Evolutionary conservation across 2,797 vertebrate species (phyloP), one percentile per base, ranked within the genome.

Genomic region (Chromobotia macracanthus): DNA sequence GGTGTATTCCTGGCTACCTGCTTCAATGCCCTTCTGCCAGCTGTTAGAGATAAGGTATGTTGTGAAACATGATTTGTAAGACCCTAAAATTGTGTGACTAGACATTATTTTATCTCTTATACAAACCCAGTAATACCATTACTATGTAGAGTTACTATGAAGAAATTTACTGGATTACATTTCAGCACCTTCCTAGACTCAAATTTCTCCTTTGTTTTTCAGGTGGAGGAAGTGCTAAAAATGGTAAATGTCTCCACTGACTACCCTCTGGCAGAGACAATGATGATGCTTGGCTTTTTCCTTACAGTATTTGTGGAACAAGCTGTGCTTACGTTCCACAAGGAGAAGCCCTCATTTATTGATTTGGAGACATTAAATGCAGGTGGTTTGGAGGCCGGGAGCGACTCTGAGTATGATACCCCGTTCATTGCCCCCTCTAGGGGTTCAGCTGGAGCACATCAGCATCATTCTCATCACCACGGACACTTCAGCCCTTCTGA

Each of bases 1-100:
- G 97, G 97, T 0, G 95, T 98, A 23, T 98, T 99, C 87, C 91
- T 99, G 82, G 97, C 96, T 13, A 98, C 96, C 0, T 97, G 96
- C 87, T 99, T 99, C 89, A 98, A 97, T 0, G 92, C 95, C 0
- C 86, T 96, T 41, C 89, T 96, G 67, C 95, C 95, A 0, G 89
- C 93, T 0, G 94, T 95, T 9, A 85, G 95, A 38, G 92, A 88
- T 0, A 95, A 95, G 95, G 95, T 96, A 89, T 21, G 69, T 64
- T 31, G 9, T 46, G n/a, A 0, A 35, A 3, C 51, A 18, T 25
- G 12, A 3, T 66, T n/a, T 11, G 53, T 67, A n/a, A n/a, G 50
- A 53, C 6, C 48, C 16, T 18, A 16, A 50, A 16, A 50, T 16
- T 50, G 13, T 50, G 15, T 50, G 48, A 10, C 6, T 15, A 5